phyloP scores from a whole-genome alignment of 2,888 invertebrate genomes.

The Phengaris alcon region DNA sequence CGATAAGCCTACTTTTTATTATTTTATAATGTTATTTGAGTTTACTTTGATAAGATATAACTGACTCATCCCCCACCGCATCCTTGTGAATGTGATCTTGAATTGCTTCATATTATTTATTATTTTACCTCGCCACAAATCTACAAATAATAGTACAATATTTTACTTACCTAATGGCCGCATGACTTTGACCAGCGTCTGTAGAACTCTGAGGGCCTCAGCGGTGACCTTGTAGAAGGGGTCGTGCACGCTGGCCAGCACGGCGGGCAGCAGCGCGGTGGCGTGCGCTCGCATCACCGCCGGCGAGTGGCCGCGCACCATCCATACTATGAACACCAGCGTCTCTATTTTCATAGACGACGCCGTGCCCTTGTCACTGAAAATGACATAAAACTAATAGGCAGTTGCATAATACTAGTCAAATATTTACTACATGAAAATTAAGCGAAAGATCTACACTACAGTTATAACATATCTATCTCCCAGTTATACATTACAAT shows the following conservation, averaged over 20 bases:
- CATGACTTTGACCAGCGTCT: slow-evolving; percentile 96
- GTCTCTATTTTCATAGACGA: slow-evolving; percentile 99
- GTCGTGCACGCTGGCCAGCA: slow-evolving; percentile 94
- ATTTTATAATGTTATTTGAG: too few relatives aligned
- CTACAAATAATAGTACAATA: neutral
- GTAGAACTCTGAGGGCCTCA: slow-evolving; percentile 94
- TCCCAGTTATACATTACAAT: too few relatives aligned
- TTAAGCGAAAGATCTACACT: too few relatives aligned
- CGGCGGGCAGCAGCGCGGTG: slow-evolving; percentile 87
- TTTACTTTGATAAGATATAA: too few relatives aligned
- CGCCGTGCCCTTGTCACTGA: slow-evolving; percentile 91
- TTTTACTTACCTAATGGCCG: slow-evolving; percentile 84
- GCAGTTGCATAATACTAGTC: too few relatives aligned
- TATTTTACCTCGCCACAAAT: too few relatives aligned
- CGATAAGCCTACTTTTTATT: too few relatives aligned
- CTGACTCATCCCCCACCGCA: too few relatives aligned
- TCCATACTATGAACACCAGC: slow-evolving; percentile 91
- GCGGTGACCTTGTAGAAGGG: slow-evolving; percentile 99
- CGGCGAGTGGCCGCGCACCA: slow-evolving; percentile 88
- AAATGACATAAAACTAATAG: neutral
- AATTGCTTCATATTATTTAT: too few relatives aligned
- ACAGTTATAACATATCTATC: too few relatives aligned
- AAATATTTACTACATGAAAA: too few relatives aligned
- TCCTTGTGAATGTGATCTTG: too few relatives aligned
- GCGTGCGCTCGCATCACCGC: slow-evolving; percentile 90